phyloP scores from a whole-genome alignment of 2,888 invertebrate genomes.

The Hartigia nigra region DNA sequence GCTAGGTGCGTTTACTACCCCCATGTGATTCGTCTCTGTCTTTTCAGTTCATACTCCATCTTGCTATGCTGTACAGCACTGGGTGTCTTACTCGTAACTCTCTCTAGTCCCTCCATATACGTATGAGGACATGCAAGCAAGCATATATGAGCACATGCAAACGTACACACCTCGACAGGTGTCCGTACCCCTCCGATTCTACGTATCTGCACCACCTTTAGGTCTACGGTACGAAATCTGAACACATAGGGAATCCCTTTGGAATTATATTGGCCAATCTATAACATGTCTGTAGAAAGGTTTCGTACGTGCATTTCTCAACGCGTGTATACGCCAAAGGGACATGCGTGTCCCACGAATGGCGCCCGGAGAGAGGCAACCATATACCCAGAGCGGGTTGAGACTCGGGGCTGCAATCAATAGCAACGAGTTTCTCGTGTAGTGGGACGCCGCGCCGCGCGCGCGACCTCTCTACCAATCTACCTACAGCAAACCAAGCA shows the following conservation, averaged over 20 bases:
- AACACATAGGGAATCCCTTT: not conserved
- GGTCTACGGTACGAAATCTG: not conserved
- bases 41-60: constrained; percentile 10
- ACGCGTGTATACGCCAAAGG: not conserved
- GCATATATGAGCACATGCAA: not conserved
- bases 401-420: constrained; percentile 47
- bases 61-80: constrained; percentile 2
- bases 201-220: not conserved
- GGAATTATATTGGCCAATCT: not conserved
- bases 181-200: not conserved
- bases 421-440: constrained; percentile 42
- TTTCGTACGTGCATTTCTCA: not conserved
- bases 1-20: constrained; percentile 27
- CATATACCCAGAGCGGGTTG: constrained; percentile 1
- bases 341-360: not conserved
- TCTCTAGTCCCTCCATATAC: not conserved
- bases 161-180: not conserved
- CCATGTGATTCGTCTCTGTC: constrained; percentile 18
- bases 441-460: constrained; percentile 2
- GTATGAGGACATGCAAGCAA: not conserved
- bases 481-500: constrained; percentile 3
- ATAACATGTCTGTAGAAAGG: not conserved
- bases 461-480: constrained; percentile 2
- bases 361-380: constrained; percentile 20
- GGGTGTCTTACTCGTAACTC: not conserved